phyloP scores from a whole-genome alignment of 2,888 invertebrate genomes.

The Troides aeacus region DNA sequence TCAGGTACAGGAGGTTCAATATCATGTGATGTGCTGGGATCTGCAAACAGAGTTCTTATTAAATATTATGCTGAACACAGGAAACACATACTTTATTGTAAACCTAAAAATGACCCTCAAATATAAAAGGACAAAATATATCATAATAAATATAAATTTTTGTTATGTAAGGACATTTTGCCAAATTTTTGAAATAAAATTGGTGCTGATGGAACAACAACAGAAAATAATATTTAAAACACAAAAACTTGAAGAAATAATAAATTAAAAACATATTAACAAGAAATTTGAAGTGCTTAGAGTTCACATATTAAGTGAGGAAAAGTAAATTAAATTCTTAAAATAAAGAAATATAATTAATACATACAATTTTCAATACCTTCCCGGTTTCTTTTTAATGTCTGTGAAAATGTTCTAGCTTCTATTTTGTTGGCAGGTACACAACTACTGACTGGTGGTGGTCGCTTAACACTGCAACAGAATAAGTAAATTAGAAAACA shows the following conservation, averaged over 20 bases:
- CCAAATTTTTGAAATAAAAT: too few species aligned
- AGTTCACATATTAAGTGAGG: not conserved
- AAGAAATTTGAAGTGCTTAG: not conserved
- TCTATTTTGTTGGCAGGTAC: constrained; percentile 32
- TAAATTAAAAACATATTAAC: too few species aligned
- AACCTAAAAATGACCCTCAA: not conserved
- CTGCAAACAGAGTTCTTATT: not conserved
- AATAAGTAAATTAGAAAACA: not conserved
- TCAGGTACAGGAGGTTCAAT: not conserved
- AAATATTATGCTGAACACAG: not conserved
- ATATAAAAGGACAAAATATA: not conserved
- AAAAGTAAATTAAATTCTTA: not conserved
- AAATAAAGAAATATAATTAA: not conserved
- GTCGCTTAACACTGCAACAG: constrained; percentile 25
- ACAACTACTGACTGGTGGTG: constrained; percentile 30
- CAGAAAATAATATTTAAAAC: too few species aligned
- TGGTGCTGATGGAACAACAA: too few species aligned
- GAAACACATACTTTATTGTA: not conserved
- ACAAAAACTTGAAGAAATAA: too few species aligned
- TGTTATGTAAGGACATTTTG: too few species aligned
- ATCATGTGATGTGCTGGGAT: constrained; percentile 2
- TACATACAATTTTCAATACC: constrained; percentile 32
- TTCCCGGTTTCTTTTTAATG: constrained; percentile 35
- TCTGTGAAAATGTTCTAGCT: constrained; percentile 22
- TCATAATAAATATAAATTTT: too few species aligned